These are phyloP conservation scores for Iselma pallidipennis DNA, from an alignment of 2,888 invertebrate species.

Conservation along the genomic window DNA sequence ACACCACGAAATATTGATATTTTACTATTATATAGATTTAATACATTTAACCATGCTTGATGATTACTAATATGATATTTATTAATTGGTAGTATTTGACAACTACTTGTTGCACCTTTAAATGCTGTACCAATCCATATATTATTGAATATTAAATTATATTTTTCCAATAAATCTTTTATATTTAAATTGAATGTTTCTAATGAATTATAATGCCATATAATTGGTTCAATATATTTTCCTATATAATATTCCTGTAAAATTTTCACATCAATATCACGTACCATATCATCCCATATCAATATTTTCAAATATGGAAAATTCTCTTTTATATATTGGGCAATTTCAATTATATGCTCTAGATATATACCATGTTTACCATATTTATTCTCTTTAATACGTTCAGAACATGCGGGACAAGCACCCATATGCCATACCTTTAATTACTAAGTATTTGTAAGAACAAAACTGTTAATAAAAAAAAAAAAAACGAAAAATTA, in stretches of 20 bases:
- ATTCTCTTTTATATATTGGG: slow-evolving; percentile 62
- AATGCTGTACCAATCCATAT: slow-evolving; percentile 83
- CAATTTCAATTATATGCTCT: slow-evolving; percentile 68
- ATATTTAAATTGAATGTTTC: slow-evolving; percentile 60
- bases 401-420: slow-evolving; percentile 62
- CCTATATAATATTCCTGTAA: slow-evolving; percentile 65
- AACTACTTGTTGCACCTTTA: slow-evolving; percentile 83
- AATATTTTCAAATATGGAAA: slow-evolving; percentile 69
- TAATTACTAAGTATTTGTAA: slow-evolving; percentile 3
- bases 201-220: slow-evolving; percentile 68
- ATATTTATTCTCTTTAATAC: slow-evolving; percentile 57
- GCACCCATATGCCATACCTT: slow-evolving; percentile 75
- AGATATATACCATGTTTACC: slow-evolving; percentile 66
- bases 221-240: slow-evolving; percentile 67
- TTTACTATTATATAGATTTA: slow-evolving; percentile 57
- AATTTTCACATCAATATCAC: slow-evolving; percentile 61
- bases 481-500: slow-evolving; percentile 41
- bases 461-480: not conserved
- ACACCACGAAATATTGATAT: slow-evolving; percentile 65
- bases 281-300: slow-evolving; percentile 89
- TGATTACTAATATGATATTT: slow-evolving; percentile 77
- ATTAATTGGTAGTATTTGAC: slow-evolving; percentile 68
- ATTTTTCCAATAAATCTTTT: slow-evolving; percentile 65
- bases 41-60: slow-evolving; percentile 68
- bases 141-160: slow-evolving; percentile 67